Percentiles rank a stretch among this genome's conserved stretches.
phyloP scores from a whole-genome alignment of 2,113 vertebrate species.

The Diadophis punctatus region DNA sequence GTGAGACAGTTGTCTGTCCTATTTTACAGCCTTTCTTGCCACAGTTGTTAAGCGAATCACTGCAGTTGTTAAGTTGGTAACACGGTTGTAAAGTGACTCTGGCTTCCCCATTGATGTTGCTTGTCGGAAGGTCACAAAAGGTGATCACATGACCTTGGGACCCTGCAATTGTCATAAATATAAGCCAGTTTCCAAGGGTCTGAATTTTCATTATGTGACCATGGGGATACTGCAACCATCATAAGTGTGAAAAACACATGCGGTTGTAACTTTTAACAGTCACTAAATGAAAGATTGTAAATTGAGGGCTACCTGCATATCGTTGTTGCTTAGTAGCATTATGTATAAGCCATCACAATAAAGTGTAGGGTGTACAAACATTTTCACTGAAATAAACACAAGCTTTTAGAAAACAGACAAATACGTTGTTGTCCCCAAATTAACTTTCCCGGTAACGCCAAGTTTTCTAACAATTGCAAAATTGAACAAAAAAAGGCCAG shows the following conservation, averaged over 20 bases:
- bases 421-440: background rate
- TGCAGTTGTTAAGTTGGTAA: background rate
- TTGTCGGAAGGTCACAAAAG: background rate
- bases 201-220: background rate
- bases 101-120: background rate
- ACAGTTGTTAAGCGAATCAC: background rate
- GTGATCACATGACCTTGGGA: too few relatives aligned
- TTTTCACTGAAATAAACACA: background rate
- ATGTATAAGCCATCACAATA: background rate
- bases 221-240: background rate
- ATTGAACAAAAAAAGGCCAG: background rate
- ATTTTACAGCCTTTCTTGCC: background rate
- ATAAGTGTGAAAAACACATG: background rate
- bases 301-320: background rate
- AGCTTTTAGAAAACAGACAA: background rate
- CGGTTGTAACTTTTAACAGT: background rate
- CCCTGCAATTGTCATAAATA: too few relatives aligned
- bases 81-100: background rate
- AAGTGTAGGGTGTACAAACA: background rate
- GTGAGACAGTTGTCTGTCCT: background rate
- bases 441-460: background rate
- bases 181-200: background rate
- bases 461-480: background rate
- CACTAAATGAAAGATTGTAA: background rate
- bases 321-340: background rate